Evolutionary conservation across 2,113 vertebrate genomes (phyloP), one percentile per base, ranked within the genome.

Genomic region (Rousettus leschenaultii): DNA sequence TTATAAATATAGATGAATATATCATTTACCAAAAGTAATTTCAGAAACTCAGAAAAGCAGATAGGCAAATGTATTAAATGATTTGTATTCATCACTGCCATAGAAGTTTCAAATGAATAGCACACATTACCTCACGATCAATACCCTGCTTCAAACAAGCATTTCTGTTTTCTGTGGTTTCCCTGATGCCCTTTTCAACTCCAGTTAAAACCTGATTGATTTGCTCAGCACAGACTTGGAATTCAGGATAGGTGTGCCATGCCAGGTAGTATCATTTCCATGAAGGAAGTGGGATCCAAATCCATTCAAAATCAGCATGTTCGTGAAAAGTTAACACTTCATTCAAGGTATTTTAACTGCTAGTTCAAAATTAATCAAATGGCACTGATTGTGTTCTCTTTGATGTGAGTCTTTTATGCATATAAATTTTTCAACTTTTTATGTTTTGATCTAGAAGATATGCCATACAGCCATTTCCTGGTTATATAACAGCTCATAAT

Each of bases 1-100:
- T 92, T 87, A 57, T 91, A 91, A 95, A 91, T 86, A 80, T 73
- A 84, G 48, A 94, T 90, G 78, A 40, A 33, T 94, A 14, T 59
- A 84, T 84, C 40, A 79, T 53, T 95, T 94, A 66, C 48, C 33
- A 84, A 84, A 82, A 95, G 43, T 33, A 88, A 79, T 61, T 94
- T 73, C 45, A 30, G 38, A 93, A 83, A 93, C 33, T 55, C 80
- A 71, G 12, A 70, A 89, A 66, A 30, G 33, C 70, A 90, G 35
- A 61, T 33, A 40, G 43, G 24, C 59, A 86, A 82, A 75, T 71
- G 4, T 55, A 90, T 70, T 87, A 38, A 82, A 66, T 68, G 4
- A 38, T 51, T 66, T 92, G 57, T 38, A 51, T 77, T 83, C 18
- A 9, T 95, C n/a, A 30, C 55, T 70, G 48, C 77, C 88, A 79